Evolutionary conservation across 2,113 vertebrate species (phyloP).

Genomic region (Oreocharis arfaki): DNA sequence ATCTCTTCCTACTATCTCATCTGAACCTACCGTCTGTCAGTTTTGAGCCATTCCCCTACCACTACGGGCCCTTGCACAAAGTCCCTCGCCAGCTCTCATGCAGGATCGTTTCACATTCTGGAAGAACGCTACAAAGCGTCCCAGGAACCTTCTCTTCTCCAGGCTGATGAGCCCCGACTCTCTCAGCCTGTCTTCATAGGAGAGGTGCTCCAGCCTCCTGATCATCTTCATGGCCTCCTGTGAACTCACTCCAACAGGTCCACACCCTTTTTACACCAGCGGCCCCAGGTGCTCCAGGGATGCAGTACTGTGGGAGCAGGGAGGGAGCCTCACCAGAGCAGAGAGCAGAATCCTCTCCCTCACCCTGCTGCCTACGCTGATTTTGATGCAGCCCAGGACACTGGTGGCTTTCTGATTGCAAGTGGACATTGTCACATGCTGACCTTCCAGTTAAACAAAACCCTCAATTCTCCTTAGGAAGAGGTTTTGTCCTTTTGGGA

Average conservation of each 20-base stretch:
- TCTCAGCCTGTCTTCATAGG: neutral
- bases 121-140: neutral
- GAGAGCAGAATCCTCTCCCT: neutral
- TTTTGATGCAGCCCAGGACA: neutral
- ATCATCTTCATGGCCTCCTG: neutral
- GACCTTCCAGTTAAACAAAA: neutral
- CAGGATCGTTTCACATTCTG: neutral
- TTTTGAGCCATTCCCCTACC: neutral
- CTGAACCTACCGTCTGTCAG: neutral
- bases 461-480: neutral
- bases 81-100: neutral
- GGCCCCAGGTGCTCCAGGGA: neutral
- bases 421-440: fast-evolving
- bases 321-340: neutral
- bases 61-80: fast-evolving
- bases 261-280: neutral
- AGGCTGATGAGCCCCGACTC: neutral
- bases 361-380: fast-evolving
- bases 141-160: too few relatives aligned
- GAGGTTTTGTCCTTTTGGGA: neutral
- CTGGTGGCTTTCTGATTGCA: fast-evolving
- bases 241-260: too few relatives aligned
- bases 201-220: neutral
- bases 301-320: neutral
- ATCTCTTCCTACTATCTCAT: neutral